Evolutionary conservation across 1,140 invertebrate species (phyloP), one percentile per base, ranked within the genome.

Genomic region (Artemia franciscana): DNA sequence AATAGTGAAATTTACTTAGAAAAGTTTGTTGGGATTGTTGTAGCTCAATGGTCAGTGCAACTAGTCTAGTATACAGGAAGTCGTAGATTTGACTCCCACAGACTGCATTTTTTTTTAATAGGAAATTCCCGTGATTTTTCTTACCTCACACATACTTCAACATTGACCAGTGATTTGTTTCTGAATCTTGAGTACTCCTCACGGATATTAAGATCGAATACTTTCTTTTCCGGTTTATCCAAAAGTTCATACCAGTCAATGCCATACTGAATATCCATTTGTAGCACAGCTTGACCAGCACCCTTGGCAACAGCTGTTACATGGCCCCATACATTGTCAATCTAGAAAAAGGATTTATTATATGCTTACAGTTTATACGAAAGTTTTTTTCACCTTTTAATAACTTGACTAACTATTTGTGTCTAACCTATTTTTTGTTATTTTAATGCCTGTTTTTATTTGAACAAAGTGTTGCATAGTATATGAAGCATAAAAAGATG

Each of bases 111-210:
- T n/a, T n/a, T n/a, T n/a, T n/a, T n/a, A n/a, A n/a, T n/a, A n/a
- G n/a, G 59, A 7, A 27, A 1, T 1, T 27, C 26, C 26, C 57
- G 23, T 27, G 7, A 24, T 26, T n/a, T 27, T 23, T 57, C 65
- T 67, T 66, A 77, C 76, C 69, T 74, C 51, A 75, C 73, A 67
- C 77, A 78, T 24, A 70, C 69, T 59, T 74, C 68, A 25, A 78
- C 71, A 2, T 70, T 72, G 25, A 82, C 73, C 57, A 75, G 73
- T 18, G 79, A 80, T 68, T 78, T 79, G 67, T 82, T 82, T 57
- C 79, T 69, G 59, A 71, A 70, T 4, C 74, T 72, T 23, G 71
- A 70, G 66, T 75, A 79, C 12, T 67, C 68, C 60, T 77, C 71
- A 15, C 64, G 64, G 3, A 78, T 68, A 21, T 67, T 68, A 28